Base-by-base conservation (phyloP, 2,113 vertebrate species). In the Calypte anna region DNA sequence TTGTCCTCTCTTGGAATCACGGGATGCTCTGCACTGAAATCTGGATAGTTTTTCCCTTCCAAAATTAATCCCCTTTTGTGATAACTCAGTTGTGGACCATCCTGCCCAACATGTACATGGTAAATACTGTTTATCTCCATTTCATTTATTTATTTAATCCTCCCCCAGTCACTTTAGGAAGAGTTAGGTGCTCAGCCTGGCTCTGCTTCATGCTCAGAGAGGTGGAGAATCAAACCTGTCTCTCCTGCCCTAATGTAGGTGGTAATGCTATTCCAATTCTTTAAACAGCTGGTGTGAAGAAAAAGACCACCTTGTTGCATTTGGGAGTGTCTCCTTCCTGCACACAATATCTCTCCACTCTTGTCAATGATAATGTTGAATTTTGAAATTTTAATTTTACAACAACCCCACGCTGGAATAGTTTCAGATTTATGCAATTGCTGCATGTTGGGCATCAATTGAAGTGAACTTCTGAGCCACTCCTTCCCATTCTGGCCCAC, bases 361-460 rank as follows among this genome's bases (percentile, higher is more conserved):
- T 61, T 63, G 54, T 50, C 27, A 33, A 44, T 36, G 10, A 10
- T 24, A 28, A 25, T 33, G 2, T 31, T 84, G 14, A 8, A 21
- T 80, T 91, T 77, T 76, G 7, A 28, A 40, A 40, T 40, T 40
- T 40, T 40, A 40, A 40, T 40, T 40, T 40, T 40, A 11, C 40
- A 40, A 1, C 4, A 25, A 17, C 19, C 14, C 43, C 14, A 14
- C 6, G 4, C 40, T 25, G 54, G 40, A 24, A n/a, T 0, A 31
- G 10, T 23, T 95, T 36, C 14, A 79, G 13, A 59, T 82, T 75
- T 55, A 58, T n/a, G 55, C 24, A 82, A 55, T 61, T 70, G 15
- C 43, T 63, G 22, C 0, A 2, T 11, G 33, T 12, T 12, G 13
- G 19, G 36, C 50, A 64, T 50, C 0, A 1, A 73, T 87, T 91